phyloP scores from a whole-genome alignment of 2,888 invertebrate species.

The Synergus laeviventris region DNA sequence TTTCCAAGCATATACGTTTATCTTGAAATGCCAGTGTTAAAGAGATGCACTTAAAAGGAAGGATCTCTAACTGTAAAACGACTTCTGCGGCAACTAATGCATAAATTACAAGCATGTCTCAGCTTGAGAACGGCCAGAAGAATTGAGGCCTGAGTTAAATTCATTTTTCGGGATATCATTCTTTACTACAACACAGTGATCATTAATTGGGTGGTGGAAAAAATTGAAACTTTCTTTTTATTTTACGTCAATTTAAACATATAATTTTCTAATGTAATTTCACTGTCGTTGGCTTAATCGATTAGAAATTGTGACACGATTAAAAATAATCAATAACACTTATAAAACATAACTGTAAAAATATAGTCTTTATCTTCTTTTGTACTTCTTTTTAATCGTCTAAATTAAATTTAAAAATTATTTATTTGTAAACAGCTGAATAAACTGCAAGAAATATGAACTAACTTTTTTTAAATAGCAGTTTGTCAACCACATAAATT shows the following conservation, averaged over 20 bases:
- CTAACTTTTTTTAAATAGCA: too few species aligned
- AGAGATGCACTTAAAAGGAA: not conserved
- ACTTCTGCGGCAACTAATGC: not conserved
- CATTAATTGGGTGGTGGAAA: not conserved
- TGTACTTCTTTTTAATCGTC: too few species aligned
- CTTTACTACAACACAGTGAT: not conserved
- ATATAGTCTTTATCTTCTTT: too few species aligned
- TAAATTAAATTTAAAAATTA: too few species aligned
- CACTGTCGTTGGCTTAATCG: too few species aligned
- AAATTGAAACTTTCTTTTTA: not conserved
- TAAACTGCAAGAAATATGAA: too few species aligned
- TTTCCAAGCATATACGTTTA: slow-evolving; percentile 12
- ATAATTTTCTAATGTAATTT: too few species aligned
- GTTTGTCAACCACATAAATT: too few species aligned
- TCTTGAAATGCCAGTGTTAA: not conserved
- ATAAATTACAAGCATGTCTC: not conserved
- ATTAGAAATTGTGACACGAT: too few species aligned
- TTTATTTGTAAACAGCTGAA: too few species aligned
- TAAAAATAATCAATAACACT: too few species aligned
- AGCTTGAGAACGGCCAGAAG: not conserved
- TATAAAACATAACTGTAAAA: too few species aligned
- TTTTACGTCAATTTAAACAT: not conserved
- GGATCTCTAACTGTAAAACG: slow-evolving; percentile 18
- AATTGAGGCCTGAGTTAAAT: not conserved
- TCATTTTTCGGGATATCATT: not conserved